Evolutionary conservation across 2,888 invertebrate genomes (phyloP), one percentile per base, ranked within the genome.

Genomic region (Caenorhabditis uteleia): DNA sequence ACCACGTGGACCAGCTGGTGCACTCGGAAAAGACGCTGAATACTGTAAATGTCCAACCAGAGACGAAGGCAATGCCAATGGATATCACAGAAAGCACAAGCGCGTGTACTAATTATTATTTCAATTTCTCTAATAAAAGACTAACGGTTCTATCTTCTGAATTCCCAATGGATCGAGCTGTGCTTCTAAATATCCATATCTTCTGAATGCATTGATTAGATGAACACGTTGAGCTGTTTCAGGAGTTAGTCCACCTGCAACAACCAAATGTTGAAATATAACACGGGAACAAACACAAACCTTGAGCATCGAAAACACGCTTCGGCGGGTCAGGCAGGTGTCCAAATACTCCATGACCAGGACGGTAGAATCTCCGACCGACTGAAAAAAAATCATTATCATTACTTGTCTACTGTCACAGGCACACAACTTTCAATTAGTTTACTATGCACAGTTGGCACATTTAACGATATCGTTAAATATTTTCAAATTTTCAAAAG

Each of bases 101-200:
- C 48, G 54, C n/a, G n/a, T n/a, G n/a, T n/a, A n/a, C n/a, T n/a
- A n/a, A n/a, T n/a, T n/a, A 53, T 51, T 59, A 38, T 50, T 55
- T 38, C 16, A 33, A 48, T 47, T 47, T 55, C 45, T 46, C 2
- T 47, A 8, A 50, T 51, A 51, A 61, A 50, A 45, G 2, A 65
- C 66, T 58, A 26, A 76, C 76, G 68, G 60, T 25, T 53, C 60
- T 14, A 61, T 47, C 42, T 73, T 60, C 39, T 54, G 27, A 26
- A 80, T 45, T 10, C 71, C 70, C 12, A 82, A 62, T 6, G 82
- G 82, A 60, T 82, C 80, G 31, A 82, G 58, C 16, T 80, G 66
- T 1, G 82, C 82, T 21, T 68, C 61, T 20, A 78, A 67, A 58
- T 77, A 80, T 16, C 82, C 82, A 46, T 77, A 80, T 56, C 79